Base-by-base conservation (phyloP, 2,113 vertebrate genomes). In the Xiphophorus couchianus region DNA sequence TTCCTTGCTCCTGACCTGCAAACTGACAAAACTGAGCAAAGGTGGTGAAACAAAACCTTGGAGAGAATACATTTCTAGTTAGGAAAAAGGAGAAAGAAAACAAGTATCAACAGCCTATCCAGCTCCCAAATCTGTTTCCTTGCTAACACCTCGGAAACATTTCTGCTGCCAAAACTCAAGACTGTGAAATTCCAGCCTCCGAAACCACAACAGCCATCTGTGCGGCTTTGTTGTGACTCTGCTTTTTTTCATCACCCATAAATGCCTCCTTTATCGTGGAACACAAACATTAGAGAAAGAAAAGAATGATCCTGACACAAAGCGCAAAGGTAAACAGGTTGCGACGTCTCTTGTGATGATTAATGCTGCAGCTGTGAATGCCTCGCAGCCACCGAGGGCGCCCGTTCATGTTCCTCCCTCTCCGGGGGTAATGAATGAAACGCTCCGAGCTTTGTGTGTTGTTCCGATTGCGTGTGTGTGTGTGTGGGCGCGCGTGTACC, bases 341-440 rank as follows among this genome's bases (percentile, higher is more conserved):
- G 28, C 30, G 12, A 30, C 19, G 14, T 25, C 30, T 28, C 6
- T 29, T 37, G 10, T 6, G 33, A 62, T 60, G 31, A 62, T 8
- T 58, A 30, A 70, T 58, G n/a, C 48, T 15, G 22, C 30, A 39
- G 54, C 69, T 28, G 27, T 68, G 42, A 48, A 48, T 22, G 28
- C 17, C 39, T 48, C 22, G 12, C 4, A 28, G 37, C 14, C 17
- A 31, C n/a, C 29, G 7, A 69, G 63, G 72, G 70, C 70, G 42
- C 33, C 77, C 69, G 66, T 80, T 72, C 58, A 37, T 69, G 37
- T 22, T 37, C 51, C 35, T 42, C 31, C 63, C 29, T 62, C 5
- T 29, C 44, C 48, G 1, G 69, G 63, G 39, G 42, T 33, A n/a
- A 73, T 83, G 69, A 74, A 75, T 84, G 76, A 61, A 83, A 80